A percentile compares a stretch with the other conserved stretches of the same genome.
Conservation (phyloP, 2,113 vertebrate species). For the Struthio camelus region DNA sequence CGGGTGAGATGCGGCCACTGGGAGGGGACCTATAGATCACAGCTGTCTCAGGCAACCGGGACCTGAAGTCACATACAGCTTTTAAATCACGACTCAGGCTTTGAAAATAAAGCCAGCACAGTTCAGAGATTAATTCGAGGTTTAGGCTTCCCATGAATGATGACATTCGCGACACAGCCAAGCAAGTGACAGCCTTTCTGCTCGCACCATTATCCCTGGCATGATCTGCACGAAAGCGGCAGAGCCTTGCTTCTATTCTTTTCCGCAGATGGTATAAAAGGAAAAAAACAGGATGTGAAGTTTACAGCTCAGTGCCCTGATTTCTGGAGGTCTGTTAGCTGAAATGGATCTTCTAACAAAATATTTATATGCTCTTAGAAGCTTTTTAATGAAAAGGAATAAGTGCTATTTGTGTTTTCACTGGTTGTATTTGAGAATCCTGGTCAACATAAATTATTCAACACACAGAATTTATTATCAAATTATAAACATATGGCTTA, state of each 20-base stretch:
- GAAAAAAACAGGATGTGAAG: slow-evolving; percentile 9
- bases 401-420: slow-evolving; percentile 39
- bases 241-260: slow-evolving; percentile 12
- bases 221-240: not conserved
- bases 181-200: not conserved
- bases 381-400: not conserved
- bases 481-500: not conserved
- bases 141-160: not conserved
- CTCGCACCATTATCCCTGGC: not conserved
- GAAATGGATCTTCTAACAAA: slow-evolving; percentile 42
- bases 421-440: slow-evolving; percentile 24
- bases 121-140: not conserved
- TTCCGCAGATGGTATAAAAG: slow-evolving; percentile 3
- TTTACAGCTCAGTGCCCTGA: slow-evolving; percentile 46
- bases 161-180: not conserved
- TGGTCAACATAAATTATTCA: slow-evolving; percentile 21
- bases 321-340: slow-evolving; percentile 54
- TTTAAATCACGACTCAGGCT: not conserved
- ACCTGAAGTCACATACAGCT: not conserved
- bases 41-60: not conserved
- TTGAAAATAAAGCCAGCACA: not conserved
- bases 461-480: slow-evolving; percentile 27
- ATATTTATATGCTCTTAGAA: slow-evolving; percentile 34
- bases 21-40: not conserved
- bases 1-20: not conserved